Evolutionary conservation across 2,113 vertebrate genomes (phyloP).

Genomic region (Cynoglossus semilaevis): DNA sequence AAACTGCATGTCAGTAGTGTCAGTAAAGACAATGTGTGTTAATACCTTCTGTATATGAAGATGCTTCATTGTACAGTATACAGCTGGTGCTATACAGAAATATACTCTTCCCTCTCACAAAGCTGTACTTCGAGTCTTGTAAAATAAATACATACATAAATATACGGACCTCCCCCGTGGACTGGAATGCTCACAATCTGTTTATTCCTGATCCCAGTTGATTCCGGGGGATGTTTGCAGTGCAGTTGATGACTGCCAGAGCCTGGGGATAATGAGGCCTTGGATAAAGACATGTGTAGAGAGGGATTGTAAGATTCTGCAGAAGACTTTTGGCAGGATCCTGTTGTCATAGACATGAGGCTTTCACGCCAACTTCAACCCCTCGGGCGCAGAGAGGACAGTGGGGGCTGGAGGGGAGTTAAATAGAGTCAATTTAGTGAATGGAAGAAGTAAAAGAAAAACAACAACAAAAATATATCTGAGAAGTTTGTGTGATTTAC

Average conservation of each 20-base stretch:
- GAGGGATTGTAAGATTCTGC: slow-evolving; percentile 47
- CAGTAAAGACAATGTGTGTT: no score
- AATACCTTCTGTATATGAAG: no score
- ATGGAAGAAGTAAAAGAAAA: slow-evolving; percentile 27
- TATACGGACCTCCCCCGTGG: slow-evolving; percentile 24
- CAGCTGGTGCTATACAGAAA: slow-evolving; percentile 12
- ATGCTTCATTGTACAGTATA: no score
- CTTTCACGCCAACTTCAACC: slow-evolving; percentile 37
- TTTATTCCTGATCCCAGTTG: slow-evolving; percentile 33
- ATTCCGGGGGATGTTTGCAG: slow-evolving; percentile 30
- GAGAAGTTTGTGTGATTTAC: slow-evolving; percentile 16
- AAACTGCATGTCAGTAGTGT: no score
- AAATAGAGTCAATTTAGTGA: slow-evolving; percentile 9
- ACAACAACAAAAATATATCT: slow-evolving; percentile 32
- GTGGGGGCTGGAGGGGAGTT: slow-evolving; percentile 5
- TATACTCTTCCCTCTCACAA: slow-evolving; percentile 11
- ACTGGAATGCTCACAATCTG: slow-evolving; percentile 24
- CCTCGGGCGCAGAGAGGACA: slow-evolving; percentile 12
- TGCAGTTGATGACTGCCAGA: slow-evolving; percentile 42
- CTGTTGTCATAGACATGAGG: slow-evolving; percentile 41
- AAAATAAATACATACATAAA: slow-evolving; percentile 27
- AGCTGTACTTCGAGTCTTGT: slow-evolving; percentile 25
- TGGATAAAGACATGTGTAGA: slow-evolving; percentile 48
- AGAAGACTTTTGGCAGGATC: slow-evolving; percentile 53
- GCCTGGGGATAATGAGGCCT: slow-evolving; percentile 53